Evolutionary conservation across 1,140 invertebrate species (phyloP).

Genomic region (Papilio dardanus): DNA sequence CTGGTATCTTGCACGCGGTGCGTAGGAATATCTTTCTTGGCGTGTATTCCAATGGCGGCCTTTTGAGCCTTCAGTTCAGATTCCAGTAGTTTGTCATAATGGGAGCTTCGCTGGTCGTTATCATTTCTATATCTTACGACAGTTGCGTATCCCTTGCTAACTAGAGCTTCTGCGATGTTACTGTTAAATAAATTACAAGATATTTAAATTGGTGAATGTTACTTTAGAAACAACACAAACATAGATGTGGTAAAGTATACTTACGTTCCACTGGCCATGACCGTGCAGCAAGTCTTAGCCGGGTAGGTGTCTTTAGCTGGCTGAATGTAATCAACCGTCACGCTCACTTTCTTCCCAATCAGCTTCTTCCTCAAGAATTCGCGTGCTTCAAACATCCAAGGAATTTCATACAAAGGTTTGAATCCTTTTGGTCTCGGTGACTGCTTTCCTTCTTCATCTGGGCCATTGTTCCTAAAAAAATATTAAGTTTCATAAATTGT

Average conservation of each 20-base stretch:
- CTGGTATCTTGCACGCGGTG: constrained; percentile 95
- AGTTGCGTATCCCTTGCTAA: constrained; percentile 95
- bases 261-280: constrained; percentile 91
- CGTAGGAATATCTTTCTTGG: constrained; percentile 92
- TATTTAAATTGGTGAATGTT: not conserved
- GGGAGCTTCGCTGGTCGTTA: constrained; percentile 97
- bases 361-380: constrained; percentile 98
- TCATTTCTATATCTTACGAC: constrained; percentile 97
- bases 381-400: constrained; percentile 98
- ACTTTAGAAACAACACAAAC: constrained; percentile 12
- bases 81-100: constrained; percentile 96
- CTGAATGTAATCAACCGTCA: constrained; percentile 98
- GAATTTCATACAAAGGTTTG: constrained; percentile 96
- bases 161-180: constrained; percentile 97
- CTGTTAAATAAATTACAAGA: constrained; percentile 11
- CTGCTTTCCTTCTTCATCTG: constrained; percentile 86
- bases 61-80: constrained; percentile 97
- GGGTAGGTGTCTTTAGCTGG: constrained; percentile 96
- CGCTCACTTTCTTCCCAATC: constrained; percentile 97
- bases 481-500: not conserved
- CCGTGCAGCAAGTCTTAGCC: constrained; percentile 97
- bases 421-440: constrained; percentile 84
- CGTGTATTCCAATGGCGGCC: constrained; percentile 90
- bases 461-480: constrained; percentile 53
- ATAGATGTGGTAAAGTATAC: constrained; percentile 59